These are phyloP conservation scores for Promerops cafer DNA, from an alignment of 2,113 vertebrate genomes.

Conservation along the genomic window DNA sequence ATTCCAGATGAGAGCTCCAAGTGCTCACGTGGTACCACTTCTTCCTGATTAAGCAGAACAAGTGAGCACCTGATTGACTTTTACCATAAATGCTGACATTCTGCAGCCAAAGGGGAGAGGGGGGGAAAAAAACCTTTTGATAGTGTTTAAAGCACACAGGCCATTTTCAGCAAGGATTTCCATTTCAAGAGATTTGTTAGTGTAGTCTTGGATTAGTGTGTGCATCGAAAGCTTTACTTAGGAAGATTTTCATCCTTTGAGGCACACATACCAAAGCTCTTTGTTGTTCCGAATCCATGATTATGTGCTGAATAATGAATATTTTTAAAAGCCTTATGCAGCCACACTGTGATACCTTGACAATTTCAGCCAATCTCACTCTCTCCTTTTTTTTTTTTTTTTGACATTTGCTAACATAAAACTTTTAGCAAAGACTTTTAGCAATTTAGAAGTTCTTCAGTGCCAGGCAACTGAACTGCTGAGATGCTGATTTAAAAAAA, in stretches of 20 bases:
- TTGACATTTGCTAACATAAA: not conserved
- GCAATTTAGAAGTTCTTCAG: not conserved
- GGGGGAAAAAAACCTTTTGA: not conserved
- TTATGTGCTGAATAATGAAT: conserved; percentile 37
- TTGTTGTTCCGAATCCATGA: not conserved
- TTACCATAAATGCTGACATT: conserved; percentile 75
- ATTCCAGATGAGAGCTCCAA: conserved; percentile 52
- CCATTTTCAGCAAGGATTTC: conserved; percentile 51
- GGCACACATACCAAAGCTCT: not conserved
- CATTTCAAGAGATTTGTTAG: conserved; percentile 45
- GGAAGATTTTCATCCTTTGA: conserved; percentile 48
- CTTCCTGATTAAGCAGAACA: conserved; percentile 75
- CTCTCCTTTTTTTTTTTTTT: not conserved
- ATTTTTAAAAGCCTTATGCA: conserved; percentile 9
- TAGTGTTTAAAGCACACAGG: conserved; percentile 42
- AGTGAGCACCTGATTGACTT: conserved; percentile 74
- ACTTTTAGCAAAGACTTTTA: not conserved
- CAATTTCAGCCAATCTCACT: not conserved
- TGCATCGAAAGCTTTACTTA: not conserved
- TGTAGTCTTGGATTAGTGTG: conserved; percentile 23
- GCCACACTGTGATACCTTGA: not conserved
- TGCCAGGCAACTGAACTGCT: not conserved
- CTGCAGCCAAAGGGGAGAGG: conserved; percentile 53
- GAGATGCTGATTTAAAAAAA: not conserved
- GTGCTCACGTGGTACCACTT: conserved; percentile 61